Percentiles rank a stretch among this genome's conserved stretches.
Conservation (phyloP, 2,888 invertebrate genomes). For the Uloborus plumipes region DNA sequence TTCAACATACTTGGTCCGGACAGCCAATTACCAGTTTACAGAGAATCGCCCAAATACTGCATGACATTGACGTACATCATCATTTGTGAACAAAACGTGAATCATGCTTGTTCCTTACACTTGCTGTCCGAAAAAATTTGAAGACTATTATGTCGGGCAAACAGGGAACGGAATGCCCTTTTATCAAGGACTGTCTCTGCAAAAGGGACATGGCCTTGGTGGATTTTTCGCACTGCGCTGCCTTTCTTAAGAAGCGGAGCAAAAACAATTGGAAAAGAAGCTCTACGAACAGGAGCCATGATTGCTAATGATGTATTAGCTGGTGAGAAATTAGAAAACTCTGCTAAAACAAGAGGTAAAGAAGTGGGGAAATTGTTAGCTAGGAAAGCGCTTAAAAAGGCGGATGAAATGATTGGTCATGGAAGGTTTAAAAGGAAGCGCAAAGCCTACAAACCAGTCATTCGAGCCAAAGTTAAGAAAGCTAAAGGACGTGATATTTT, state of each 20-base stretch:
- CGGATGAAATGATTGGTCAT: slow-evolving; percentile 27
- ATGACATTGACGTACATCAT: too few species aligned
- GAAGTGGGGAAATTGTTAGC: slow-evolving; percentile 13
- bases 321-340: slow-evolving; percentile 15
- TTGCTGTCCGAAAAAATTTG: too few species aligned
- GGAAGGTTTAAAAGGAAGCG: slow-evolving; percentile 34
- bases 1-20: too few species aligned
- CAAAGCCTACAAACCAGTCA: slow-evolving; percentile 14
- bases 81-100: too few species aligned
- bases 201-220: too few species aligned
- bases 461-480: slow-evolving; percentile 20
- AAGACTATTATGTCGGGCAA: too few species aligned
- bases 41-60: too few species aligned
- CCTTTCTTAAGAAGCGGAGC: slow-evolving; percentile 35
- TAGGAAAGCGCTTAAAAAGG: slow-evolving; percentile 11
- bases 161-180: too few species aligned
- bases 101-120: too few species aligned
- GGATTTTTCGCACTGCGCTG: slow-evolving; percentile 24
- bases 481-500: slow-evolving; percentile 22
- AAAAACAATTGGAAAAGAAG: slow-evolving; percentile 27
- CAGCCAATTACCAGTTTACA: too few species aligned
- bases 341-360: slow-evolving; percentile 14
- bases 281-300: slow-evolving; percentile 19
- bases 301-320: slow-evolving; percentile 21
- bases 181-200: too few species aligned